These are phyloP conservation scores for Drosophila rhopaloa DNA, from an alignment of 1,140 invertebrate genomes.

Conservation along the genomic window DNA sequence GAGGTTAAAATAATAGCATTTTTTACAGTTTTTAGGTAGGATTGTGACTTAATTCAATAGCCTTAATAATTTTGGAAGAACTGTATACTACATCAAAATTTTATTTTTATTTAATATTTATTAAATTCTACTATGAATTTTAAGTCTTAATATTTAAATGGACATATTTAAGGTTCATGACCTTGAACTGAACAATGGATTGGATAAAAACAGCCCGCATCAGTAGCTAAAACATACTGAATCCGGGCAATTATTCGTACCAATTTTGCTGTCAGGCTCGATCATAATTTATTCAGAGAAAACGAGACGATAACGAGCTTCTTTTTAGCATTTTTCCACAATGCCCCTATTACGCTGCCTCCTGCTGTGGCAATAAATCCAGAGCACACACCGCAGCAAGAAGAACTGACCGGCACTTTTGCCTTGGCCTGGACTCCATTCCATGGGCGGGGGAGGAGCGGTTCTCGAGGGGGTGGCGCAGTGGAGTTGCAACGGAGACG, in stretches of 20 bases:
- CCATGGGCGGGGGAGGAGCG: constrained; percentile 11
- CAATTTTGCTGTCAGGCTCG: constrained; percentile 21
- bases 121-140: no score
- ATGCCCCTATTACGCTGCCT: constrained; percentile 29
- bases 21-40: no score
- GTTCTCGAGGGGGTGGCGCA: background rate
- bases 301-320: constrained; percentile 9
- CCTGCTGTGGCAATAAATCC: constrained; percentile 70
- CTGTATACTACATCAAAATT: no score
- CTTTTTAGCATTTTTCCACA: constrained; percentile 15
- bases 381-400: constrained; percentile 53
- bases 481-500: constrained; percentile 2
- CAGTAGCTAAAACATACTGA: background rate
- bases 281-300: constrained; percentile 20
- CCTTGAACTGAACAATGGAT: background rate
- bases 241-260: constrained; percentile 16
- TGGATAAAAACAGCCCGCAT: background rate
- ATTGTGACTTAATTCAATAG: no score
- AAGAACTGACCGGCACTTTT: constrained; percentile 62
- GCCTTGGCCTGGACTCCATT: constrained; percentile 70
- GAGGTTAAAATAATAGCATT: background rate
- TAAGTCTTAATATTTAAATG: no score
- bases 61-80: no score
- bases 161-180: background rate
- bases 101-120: no score